Conservation (phyloP, 2,113 vertebrate genomes). For the Lucifuga dentata region DNA sequence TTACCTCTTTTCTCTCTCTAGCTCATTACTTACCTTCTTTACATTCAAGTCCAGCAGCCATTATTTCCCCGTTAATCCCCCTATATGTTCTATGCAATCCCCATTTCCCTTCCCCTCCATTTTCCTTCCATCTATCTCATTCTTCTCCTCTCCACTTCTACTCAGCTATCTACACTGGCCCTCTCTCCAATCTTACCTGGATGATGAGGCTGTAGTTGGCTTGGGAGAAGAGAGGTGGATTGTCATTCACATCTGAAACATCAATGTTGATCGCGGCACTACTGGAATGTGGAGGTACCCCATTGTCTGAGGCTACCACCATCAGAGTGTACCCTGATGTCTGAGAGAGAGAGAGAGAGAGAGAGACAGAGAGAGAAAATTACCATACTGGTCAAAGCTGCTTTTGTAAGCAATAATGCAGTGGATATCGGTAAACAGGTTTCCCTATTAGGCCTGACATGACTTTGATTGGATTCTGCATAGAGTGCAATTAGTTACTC, state of each 20-base stretch:
- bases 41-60: constrained; percentile 69
- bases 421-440: constrained; percentile 51
- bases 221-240: constrained; percentile 93
- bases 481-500: constrained; percentile 58
- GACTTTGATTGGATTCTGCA: constrained; percentile 64
- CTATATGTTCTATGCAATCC: background rate
- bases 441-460: constrained; percentile 50
- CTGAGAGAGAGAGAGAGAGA: constrained; percentile 67
- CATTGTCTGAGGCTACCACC: constrained; percentile 90
- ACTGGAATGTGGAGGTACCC: constrained; percentile 85
- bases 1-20: constrained; percentile 55
- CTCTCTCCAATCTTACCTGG: constrained; percentile 84
- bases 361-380: constrained; percentile 9
- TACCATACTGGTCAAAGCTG: constrained; percentile 37
- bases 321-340: constrained; percentile 95
- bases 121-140: constrained; percentile 14
- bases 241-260: constrained; percentile 97
- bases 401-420: constrained; percentile 52
- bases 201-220: constrained; percentile 95
- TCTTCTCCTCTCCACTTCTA: constrained; percentile 21
- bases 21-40: constrained; percentile 62
- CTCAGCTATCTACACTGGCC: constrained; percentile 20
- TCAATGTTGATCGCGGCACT: constrained; percentile 93
- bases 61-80: constrained; percentile 71
- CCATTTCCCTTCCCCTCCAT: constrained; percentile 21